phyloP scores from a whole-genome alignment of 2,797 vertebrate species.

The Coreius guichenoti region DNA sequence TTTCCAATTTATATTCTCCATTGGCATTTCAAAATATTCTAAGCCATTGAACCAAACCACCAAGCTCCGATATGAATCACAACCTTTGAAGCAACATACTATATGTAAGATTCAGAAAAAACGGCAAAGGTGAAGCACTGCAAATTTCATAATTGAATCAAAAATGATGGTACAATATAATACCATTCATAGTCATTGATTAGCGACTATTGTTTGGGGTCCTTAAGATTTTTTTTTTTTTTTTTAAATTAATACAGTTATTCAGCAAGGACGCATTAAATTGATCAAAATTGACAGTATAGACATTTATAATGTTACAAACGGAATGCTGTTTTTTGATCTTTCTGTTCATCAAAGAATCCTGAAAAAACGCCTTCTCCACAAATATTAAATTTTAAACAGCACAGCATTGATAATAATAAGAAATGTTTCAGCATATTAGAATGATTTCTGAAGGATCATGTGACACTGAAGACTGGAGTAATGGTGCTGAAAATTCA shows the following conservation, averaged over 20 bases:
- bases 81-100: background rate
- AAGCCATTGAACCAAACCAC: background rate
- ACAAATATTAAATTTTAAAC: background rate
- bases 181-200: background rate
- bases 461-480: background rate
- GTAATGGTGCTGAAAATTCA: too few relatives aligned
- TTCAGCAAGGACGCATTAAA: background rate
- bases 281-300: background rate
- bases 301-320: background rate
- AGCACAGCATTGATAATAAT: background rate
- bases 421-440: background rate
- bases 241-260: background rate
- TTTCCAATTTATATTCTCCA: background rate
- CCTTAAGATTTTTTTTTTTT: background rate
- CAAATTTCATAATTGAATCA: background rate
- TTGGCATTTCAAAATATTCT: background rate
- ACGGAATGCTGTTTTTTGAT: background rate
- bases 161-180: background rate
- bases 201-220: background rate
- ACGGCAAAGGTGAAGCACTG: background rate
- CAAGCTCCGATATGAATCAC: background rate
- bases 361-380: background rate
- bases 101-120: background rate
- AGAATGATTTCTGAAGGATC: background rate
- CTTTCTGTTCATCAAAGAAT: background rate